Evolutionary conservation across 1,140 invertebrate species (phyloP).

Genomic region (Riptortus pedestris): DNA sequence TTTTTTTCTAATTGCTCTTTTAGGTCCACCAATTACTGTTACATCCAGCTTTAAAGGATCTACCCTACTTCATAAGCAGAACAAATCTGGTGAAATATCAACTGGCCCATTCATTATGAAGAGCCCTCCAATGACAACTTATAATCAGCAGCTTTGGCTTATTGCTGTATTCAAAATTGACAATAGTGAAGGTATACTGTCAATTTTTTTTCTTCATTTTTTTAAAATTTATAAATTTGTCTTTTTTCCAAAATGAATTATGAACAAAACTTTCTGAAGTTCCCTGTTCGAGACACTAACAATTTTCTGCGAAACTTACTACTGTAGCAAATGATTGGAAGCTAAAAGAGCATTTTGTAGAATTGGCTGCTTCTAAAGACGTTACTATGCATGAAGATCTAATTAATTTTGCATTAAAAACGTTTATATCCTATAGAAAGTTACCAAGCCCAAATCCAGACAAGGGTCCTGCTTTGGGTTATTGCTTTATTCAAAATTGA

Average conservation of each 20-base stretch:
- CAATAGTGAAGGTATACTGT: slow-evolving; percentile 77
- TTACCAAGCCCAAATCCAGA: no score
- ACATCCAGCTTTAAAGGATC: slow-evolving; percentile 54
- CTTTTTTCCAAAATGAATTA: no score
- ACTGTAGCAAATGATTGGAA: no score
- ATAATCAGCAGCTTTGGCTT: slow-evolving; percentile 88
- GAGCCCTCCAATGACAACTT: slow-evolving; percentile 72
- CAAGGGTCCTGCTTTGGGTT: slow-evolving; percentile 83
- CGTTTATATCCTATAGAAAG: slow-evolving; percentile 5
- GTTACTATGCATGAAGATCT: no score
- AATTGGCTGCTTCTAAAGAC: no score
- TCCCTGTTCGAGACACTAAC: no score
- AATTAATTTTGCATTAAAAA: no score
- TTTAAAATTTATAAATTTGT: no score
- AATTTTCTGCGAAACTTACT: no score
- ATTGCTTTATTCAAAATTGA: slow-evolving; percentile 73
- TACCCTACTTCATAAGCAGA: slow-evolving; percentile 39
- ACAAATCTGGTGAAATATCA: slow-evolving; percentile 46
- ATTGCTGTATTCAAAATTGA: slow-evolving; percentile 73
- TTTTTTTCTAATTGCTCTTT: not conserved
- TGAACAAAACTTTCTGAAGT: no score
- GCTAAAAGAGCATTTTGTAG: no score
- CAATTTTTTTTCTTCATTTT: no score
- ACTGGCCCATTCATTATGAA: slow-evolving; percentile 73
- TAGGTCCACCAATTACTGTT: slow-evolving; percentile 80